Percentiles rank a stretch among this genome's conserved stretches.
Conservation (phyloP, 1,140 invertebrate genomes). For the Drosophila bocki region DNA sequence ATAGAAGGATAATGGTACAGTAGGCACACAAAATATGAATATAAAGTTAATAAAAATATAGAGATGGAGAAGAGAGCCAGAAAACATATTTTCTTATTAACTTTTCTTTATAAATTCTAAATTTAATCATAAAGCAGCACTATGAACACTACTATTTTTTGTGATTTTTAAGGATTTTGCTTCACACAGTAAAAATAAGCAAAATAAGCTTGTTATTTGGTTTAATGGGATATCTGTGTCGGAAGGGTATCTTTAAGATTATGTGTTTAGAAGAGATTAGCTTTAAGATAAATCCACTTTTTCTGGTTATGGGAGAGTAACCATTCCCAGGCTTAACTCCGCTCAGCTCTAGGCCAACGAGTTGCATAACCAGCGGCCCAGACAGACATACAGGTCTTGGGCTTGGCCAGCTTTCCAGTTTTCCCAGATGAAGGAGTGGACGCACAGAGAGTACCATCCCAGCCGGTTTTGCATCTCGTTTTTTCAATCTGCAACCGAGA, state of each 20-base stretch:
- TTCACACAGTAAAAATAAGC: too few species aligned
- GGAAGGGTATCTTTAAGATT: neutral
- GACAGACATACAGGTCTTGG: constrained; percentile 8
- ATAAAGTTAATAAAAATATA: neutral
- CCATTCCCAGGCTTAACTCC: neutral
- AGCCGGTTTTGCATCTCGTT: constrained; percentile 39
- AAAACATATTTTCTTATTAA: too few species aligned
- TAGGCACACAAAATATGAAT: neutral
- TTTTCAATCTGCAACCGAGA: constrained; percentile 18
- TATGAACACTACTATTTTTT: neutral
- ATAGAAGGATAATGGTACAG: constrained; percentile 3
- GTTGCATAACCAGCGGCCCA: constrained; percentile 34
- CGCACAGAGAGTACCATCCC: neutral
- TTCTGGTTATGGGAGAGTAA: constrained; percentile 15
- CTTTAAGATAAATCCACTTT: too few species aligned
- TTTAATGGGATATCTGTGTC: neutral
- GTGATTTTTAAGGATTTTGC: neutral
- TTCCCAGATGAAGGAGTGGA: constrained; percentile 26
- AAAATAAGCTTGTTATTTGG: neutral
- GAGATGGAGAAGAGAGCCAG: too few species aligned
- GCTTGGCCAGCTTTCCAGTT: constrained; percentile 35
- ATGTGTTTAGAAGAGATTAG: too few species aligned
- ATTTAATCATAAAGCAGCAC: neutral
- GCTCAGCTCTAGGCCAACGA: constrained; percentile 19
- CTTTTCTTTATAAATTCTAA: neutral